Percentiles rank a stretch among this genome's conserved stretches.
Conservation (phyloP, 2,797 vertebrate species). For the Glyptemys insculpta region DNA sequence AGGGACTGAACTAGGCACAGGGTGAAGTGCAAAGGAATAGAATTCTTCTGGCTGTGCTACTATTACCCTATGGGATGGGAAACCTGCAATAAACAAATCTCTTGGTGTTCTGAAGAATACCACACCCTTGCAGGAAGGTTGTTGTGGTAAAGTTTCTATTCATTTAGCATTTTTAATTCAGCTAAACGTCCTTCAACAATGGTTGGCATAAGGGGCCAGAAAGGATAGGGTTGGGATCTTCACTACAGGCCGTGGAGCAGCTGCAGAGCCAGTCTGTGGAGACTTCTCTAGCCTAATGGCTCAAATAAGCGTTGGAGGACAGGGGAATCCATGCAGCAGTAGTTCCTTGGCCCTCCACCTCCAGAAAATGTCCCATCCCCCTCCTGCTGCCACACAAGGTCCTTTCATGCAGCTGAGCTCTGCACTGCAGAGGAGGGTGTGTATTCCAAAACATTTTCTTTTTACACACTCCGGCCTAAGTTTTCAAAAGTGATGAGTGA, state of each 20-base stretch:
- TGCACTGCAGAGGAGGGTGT: neutral
- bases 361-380: neutral
- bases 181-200: neutral
- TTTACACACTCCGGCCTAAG: too few relatives aligned
- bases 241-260: neutral
- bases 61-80: neutral
- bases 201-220: constrained; percentile 10
- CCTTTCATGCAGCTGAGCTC: neutral
- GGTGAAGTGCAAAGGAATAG: rapidly evolving
- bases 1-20: neutral
- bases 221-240: neutral
- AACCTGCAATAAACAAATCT: neutral
- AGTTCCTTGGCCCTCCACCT: rapidly evolving
- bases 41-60: neutral
- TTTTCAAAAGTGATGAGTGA: neutral
- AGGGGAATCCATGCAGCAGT: neutral
- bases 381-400: rapidly evolving
- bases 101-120: neutral
- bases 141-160: constrained; percentile 14
- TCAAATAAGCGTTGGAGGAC: neutral
- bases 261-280: neutral
- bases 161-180: constrained; percentile 8
- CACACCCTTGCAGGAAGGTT: neutral
- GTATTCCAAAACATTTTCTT: neutral
- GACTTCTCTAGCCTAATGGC: neutral